Evolutionary conservation across 2,888 invertebrate species (phyloP).

Genomic region (Scaptomyza reducta): DNA sequence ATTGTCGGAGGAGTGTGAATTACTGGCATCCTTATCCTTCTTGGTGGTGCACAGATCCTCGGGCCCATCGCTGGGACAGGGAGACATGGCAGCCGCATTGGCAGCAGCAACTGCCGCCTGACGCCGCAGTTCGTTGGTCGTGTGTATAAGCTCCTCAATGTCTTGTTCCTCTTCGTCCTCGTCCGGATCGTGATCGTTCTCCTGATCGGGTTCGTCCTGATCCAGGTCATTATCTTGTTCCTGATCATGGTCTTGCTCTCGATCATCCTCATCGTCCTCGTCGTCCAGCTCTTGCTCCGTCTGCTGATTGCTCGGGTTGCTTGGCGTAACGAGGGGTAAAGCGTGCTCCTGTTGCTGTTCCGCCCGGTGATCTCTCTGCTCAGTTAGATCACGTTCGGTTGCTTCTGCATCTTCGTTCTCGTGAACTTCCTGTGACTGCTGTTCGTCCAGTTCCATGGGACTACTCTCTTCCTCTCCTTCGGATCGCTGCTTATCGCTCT

Average conservation of each 20-base stretch:
- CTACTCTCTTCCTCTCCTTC: conserved; percentile 7
- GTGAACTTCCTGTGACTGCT: conserved; percentile 5
- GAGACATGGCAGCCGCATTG: conserved; percentile 75
- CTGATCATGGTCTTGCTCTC: conserved; percentile 23
- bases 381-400: background rate
- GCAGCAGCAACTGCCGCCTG: conserved; percentile 75
- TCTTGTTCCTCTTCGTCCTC: conserved; percentile 78
- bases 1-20: conserved; percentile 58
- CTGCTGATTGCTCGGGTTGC: conserved; percentile 20
- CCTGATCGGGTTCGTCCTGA: conserved; percentile 18
- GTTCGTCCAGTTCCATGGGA: conserved; percentile 52
- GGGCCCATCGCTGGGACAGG: conserved; percentile 80
- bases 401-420: conserved; percentile 5
- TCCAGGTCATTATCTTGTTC: conserved; percentile 29
- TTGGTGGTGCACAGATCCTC: conserved; percentile 84
- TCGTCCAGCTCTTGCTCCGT: conserved; percentile 34
- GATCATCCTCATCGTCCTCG: conserved; percentile 47
- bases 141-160: conserved; percentile 81
- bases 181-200: conserved; percentile 21
- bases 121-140: conserved; percentile 78
- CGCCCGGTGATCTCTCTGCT: conserved; percentile 11
- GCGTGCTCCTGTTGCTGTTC: conserved; percentile 19
- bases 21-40: conserved; percentile 66
- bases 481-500: conserved; percentile 28
- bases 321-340: conserved; percentile 6